These are phyloP conservation scores for Amphiprion clarkii DNA, from an alignment of 2,797 vertebrate genomes.

Conservation along the genomic window DNA sequence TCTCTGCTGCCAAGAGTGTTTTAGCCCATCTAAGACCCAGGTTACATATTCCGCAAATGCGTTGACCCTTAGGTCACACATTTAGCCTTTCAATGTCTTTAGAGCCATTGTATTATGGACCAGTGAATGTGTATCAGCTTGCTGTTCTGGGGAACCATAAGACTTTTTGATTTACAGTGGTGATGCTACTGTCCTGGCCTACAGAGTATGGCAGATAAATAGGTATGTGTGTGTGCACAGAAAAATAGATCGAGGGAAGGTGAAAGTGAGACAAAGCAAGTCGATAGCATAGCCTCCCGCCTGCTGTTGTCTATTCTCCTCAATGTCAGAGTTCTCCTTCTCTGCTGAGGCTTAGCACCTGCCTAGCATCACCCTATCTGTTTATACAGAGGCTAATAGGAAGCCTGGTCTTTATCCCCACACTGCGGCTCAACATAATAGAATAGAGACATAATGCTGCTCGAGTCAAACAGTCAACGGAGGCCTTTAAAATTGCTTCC, in stretches of 20 bases:
- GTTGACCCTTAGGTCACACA: not conserved
- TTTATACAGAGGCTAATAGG: constrained; percentile 79
- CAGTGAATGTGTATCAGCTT: constrained; percentile 8
- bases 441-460: constrained; percentile 80
- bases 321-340: constrained; percentile 66
- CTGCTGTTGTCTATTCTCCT: constrained; percentile 56
- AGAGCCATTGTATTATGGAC: not conserved
- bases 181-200: constrained; percentile 21
- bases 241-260: constrained; percentile 36
- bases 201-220: constrained; percentile 29
- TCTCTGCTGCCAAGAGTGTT: not conserved
- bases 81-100: constrained; percentile 2
- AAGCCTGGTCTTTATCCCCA: constrained; percentile 76
- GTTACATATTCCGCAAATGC: not conserved
- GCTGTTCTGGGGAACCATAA: constrained; percentile 8
- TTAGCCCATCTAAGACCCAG: not conserved
- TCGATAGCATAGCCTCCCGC: constrained; percentile 29
- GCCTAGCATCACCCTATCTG: constrained; percentile 68
- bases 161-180: constrained; percentile 27
- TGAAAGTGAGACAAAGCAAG: constrained; percentile 55
- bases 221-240: constrained; percentile 10
- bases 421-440: constrained; percentile 77
- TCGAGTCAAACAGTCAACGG: constrained; percentile 78
- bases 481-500: constrained; percentile 81
- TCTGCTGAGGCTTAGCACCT: constrained; percentile 51